These are phyloP conservation scores for Archivesica marissinica DNA, from an alignment of 1,140 invertebrate genomes.

Conservation along the genomic window DNA sequence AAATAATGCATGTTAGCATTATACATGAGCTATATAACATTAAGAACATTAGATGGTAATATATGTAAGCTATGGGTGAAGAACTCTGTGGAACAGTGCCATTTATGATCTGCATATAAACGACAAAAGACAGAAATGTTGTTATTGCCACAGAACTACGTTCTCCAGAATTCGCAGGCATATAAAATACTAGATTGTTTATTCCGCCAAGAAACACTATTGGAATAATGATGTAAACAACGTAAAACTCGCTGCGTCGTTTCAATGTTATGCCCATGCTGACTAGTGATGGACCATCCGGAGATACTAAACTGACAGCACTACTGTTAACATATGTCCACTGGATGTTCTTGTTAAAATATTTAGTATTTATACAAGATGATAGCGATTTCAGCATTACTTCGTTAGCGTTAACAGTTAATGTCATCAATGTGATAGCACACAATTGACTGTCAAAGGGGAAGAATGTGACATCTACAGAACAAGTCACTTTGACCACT, in stretches of 20 bases:
- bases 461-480: slow-evolving; percentile 40
- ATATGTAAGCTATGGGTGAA: slow-evolving; percentile 82
- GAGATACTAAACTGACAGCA: not conserved
- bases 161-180: slow-evolving; percentile 86
- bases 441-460: slow-evolving; percentile 49
- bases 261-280: not conserved
- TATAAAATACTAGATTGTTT: slow-evolving; percentile 86
- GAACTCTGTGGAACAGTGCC: slow-evolving; percentile 86
- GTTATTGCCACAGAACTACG: slow-evolving; percentile 86
- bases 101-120: slow-evolving; percentile 86
- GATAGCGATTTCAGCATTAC: not conserved
- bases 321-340: not conserved
- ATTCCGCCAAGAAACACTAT: slow-evolving; percentile 86
- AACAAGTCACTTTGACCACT: slow-evolving; percentile 7
- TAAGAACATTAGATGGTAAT: slow-evolving; percentile 46
- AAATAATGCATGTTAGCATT: slow-evolving; percentile 4
- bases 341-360: slow-evolving; percentile 4
- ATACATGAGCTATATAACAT: slow-evolving; percentile 27
- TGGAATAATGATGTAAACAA: slow-evolving; percentile 86
- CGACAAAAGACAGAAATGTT: slow-evolving; percentile 86
- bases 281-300: not conserved
- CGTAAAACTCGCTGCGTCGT: slow-evolving; percentile 79
- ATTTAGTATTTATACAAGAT: not conserved
- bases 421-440: not conserved
- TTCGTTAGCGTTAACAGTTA: not conserved